phyloP scores from a whole-genome alignment of 2,797 vertebrate genomes.

The Muscicapa comitata region DNA sequence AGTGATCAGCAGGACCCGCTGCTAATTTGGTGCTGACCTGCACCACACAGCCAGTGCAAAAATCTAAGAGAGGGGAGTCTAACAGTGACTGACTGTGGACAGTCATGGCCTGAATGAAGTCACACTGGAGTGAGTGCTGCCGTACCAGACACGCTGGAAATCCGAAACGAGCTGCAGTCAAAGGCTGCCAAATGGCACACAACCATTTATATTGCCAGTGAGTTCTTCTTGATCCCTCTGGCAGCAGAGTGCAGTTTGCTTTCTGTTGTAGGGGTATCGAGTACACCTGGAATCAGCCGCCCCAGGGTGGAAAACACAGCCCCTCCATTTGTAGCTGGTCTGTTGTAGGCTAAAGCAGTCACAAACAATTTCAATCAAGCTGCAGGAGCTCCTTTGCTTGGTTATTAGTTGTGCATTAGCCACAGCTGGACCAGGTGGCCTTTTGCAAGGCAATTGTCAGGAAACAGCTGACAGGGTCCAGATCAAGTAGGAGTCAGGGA shows the following conservation, averaged over 20 bases:
- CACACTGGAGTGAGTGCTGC: background rate
- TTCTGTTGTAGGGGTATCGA: rapidly evolving
- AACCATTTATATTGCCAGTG: background rate
- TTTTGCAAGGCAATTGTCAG: background rate
- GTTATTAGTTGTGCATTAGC: background rate
- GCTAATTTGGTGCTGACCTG: too few relatives aligned
- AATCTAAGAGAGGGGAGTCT: background rate
- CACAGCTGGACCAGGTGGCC: background rate
- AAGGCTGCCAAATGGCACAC: background rate
- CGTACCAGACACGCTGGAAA: rapidly evolving
- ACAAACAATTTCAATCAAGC: background rate
- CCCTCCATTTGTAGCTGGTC: background rate
- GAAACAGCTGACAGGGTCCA: background rate
- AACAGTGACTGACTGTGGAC: too few relatives aligned
- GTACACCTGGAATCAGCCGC: rapidly evolving
- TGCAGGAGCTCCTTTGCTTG: background rate
- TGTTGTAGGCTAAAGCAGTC: background rate
- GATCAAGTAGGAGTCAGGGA: background rate
- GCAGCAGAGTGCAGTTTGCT: background rate
- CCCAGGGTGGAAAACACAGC: background rate
- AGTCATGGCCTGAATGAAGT: background rate
- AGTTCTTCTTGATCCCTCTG: background rate
- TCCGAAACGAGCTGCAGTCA: rapidly evolving
- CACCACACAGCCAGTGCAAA: background rate
- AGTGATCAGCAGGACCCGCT: background rate